These are phyloP conservation scores for Callimorpha dominula DNA, from an alignment of 2,888 invertebrate genomes.

Conservation along the genomic window DNA sequence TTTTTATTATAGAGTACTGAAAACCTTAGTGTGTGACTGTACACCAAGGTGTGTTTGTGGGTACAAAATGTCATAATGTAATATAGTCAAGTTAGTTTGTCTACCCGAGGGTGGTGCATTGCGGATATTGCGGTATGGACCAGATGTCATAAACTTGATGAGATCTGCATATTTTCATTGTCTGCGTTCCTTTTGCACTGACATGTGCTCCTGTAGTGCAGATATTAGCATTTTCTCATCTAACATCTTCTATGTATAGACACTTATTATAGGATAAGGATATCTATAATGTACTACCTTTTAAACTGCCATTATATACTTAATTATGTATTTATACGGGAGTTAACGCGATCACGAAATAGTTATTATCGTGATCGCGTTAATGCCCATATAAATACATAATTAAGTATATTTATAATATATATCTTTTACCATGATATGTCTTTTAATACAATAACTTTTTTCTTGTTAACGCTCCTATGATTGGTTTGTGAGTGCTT, in stretches of 20 bases:
- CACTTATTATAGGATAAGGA: background rate
- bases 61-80: constrained; percentile 10
- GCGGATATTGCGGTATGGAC: constrained; percentile 56
- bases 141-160: constrained; percentile 55
- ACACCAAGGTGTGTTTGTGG: background rate
- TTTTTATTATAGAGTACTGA: too few relatives aligned
- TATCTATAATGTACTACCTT: too few relatives aligned
- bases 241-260: background rate
- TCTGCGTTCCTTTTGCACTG: constrained; percentile 24
- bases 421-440: too few relatives aligned
- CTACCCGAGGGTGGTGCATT: constrained; percentile 53
- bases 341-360: too few relatives aligned
- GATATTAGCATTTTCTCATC: constrained; percentile 6
- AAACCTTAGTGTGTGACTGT: background rate
- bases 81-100: constrained; percentile 29
- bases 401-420: too few relatives aligned
- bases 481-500: too few relatives aligned
- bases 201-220: background rate
- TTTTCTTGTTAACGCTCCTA: too few relatives aligned
- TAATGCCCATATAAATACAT: too few relatives aligned
- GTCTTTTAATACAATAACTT: too few relatives aligned
- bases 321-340: too few relatives aligned
- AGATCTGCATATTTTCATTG: constrained; percentile 48
- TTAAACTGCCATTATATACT: too few relatives aligned
- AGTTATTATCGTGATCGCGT: too few relatives aligned